Evolutionary conservation across 2,888 invertebrate species (phyloP).

Genomic region (Hymenopus coronatus): DNA sequence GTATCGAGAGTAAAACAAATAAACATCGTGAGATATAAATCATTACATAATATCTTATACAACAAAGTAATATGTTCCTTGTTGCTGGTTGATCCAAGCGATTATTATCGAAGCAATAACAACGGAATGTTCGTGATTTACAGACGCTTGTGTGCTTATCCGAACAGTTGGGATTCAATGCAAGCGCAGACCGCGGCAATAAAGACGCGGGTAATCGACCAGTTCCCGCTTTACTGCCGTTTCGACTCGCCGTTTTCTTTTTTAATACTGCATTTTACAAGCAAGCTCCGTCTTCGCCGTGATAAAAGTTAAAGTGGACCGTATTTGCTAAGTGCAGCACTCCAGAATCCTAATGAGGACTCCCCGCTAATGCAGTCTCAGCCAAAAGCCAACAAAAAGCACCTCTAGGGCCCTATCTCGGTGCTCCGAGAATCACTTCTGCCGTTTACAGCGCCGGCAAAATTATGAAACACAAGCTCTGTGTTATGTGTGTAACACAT

Average conservation of each 20-base stretch:
- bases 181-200: not conserved
- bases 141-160: not conserved
- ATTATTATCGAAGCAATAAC: not conserved
- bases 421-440: too few species aligned
- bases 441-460: too few species aligned
- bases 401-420: not conserved
- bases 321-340: not conserved
- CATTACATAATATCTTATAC: too few species aligned
- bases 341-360: not conserved
- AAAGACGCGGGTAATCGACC: not conserved
- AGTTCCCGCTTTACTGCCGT: not conserved
- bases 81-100: not conserved
- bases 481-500: too few species aligned
- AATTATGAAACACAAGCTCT: too few species aligned
- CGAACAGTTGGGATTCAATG: not conserved
- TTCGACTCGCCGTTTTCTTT: not conserved
- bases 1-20: too few species aligned
- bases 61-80: too few species aligned
- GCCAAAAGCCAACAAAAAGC: not conserved
- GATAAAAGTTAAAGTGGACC: not conserved
- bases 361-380: not conserved
- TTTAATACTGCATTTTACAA: not conserved
- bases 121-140: not conserved
- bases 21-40: too few species aligned
- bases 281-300: not conserved